Percentiles rank a stretch among this genome's conserved stretches.
Conservation (phyloP, 2,797 vertebrate genomes). For the Cynopterus sphinx region DNA sequence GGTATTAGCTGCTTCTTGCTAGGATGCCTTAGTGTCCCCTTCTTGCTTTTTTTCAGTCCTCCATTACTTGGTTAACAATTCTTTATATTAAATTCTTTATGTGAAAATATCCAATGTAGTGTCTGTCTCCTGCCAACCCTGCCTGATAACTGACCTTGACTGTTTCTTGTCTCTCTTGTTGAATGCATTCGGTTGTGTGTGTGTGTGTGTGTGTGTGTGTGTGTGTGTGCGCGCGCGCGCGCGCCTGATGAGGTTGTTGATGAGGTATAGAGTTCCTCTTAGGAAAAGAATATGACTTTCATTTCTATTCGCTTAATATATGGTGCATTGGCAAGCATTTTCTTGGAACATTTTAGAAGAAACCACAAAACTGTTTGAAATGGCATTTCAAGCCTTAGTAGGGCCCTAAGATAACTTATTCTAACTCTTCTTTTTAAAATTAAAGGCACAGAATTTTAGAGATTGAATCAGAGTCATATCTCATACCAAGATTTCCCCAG, state of each 20-base stretch:
- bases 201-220: neutral
- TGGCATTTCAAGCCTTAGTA: neutral
- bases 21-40: neutral
- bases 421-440: neutral
- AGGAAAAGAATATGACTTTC: neutral
- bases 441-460: neutral
- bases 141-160: neutral
- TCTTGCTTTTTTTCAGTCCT: neutral
- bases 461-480: neutral
- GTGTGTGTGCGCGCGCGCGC: too few relatives aligned
- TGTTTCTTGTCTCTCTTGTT: neutral
- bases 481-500: neutral
- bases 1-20: neutral
- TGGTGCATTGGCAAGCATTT: neutral
- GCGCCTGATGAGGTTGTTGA: neutral
- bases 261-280: neutral
- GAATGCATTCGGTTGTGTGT: neutral
- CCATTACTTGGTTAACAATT: neutral
- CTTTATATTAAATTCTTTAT: neutral
- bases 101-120: neutral
- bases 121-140: neutral
- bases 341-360: neutral
- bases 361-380: neutral
- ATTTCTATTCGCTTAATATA: neutral
- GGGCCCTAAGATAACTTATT: neutral